Base-by-base conservation (phyloP, 2,113 vertebrate genomes). In the Camelus dromedarius region DNA sequence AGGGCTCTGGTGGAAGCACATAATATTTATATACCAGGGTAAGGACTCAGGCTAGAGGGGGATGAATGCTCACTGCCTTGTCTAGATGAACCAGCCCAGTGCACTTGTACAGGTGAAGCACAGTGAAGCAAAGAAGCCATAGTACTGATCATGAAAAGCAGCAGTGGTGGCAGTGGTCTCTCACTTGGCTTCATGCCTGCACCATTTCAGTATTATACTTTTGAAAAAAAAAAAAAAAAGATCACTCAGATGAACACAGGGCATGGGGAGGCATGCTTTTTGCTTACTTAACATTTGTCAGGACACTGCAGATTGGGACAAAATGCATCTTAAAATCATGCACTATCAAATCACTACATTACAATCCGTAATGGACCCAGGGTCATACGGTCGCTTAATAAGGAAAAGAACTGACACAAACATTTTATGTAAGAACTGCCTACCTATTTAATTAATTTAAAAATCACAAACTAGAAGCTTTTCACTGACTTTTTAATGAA, bases 371-470 rank as follows among this genome's bases (percentile, higher is more conserved):
- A 97, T 16, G 83, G 96, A 91, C 73, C 93, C 93, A 93, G 95
- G 96, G 97, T 97, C 83, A 97, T 92, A 95, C 52, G 84, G 91
- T 95, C 97, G 98, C 97, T 98, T 98, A 95, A 98, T 97, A 97
- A 95, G 97, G 97, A 98, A 98, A 98, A 98, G 88, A 96, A 97
- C 52, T 15, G 67, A 87, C 82, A 98, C 97, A 70, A 97, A 98
- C 98, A 70, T 98, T 98, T 97, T 62, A 98, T 97, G 85, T n/a
- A 91, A 97, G 93, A 97, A 97, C 93, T 97, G 93, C 95, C 96
- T 97, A 97, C 92, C 94, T 98, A 96, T 95, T 95, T 98, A 97
- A 98, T 97, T 98, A 98, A 98, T 98, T 98, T 89, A 98, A 97
- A 95, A 88, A 72, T 85, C 18, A 35, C 93, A 97, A 98, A 96